Evolutionary conservation across 2,113 vertebrate genomes (phyloP), one percentile per base, ranked within the genome.

Genomic region (Catharus bicknelli): DNA sequence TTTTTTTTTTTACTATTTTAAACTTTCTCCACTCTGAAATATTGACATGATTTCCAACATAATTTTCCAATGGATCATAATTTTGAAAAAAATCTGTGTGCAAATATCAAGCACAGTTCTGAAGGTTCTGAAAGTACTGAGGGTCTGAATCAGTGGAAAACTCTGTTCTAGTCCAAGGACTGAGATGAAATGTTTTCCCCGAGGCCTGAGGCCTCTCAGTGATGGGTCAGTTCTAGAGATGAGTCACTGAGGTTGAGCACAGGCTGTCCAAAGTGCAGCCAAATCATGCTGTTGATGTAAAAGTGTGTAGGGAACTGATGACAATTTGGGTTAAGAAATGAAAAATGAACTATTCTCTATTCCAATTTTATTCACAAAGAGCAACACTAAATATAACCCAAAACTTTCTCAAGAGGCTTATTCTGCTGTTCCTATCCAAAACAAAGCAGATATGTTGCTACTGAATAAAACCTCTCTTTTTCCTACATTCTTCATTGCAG

Each of bases 161-260:
- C 53, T 63, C 72, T 48, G 16, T 47, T 96, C 58, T 59, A 68
- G 18, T 63, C 47, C 43, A 58, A 86, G 42, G 38, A 76, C 42
- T 69, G 61, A 84, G 79, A 88, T 58, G 30, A 91, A 76, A 83
- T 43, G 50, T 83, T 92, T 74, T 73, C 63, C 84, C 57, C 1
- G 1, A 83, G 64, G 67, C 45, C 62, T 14, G 2, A 83, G 82
- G 68, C 38, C 27, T 89, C 77, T 88, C 63, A 83, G 57, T 75
- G 58, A 81, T 89, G 66, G 70, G 30, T 95, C 84, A 95, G 55
- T 88, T 96, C 93, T 96, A 30, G 82, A 94, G 79, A 97, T 95
- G 91, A 96, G 68, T 95, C 92, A 90, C 22, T 58, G 50, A 74
- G 62, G 27, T 82, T 94, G 83, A 67, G 88, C 63, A 93, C 89